Evolutionary conservation across 2,113 vertebrate species (phyloP), one percentile per base, ranked within the genome.

Genomic region (Rhinoptilus africanus): DNA sequence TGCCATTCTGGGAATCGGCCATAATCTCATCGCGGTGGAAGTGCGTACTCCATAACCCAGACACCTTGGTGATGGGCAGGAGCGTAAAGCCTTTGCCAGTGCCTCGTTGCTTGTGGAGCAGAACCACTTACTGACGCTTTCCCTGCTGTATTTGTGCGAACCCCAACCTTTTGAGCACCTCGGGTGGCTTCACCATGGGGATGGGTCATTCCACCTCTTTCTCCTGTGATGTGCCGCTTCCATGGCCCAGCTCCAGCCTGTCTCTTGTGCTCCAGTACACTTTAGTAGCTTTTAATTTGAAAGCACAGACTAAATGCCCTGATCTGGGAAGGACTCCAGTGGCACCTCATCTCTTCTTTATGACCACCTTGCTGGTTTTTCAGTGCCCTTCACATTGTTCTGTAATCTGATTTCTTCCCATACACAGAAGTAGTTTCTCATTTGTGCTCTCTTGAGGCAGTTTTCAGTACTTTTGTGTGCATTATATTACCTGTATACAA

Each of bases 101-200:
- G 39, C 34, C 71, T 37, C 0, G 0, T 4, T 23, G 57, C 48
- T 37, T 7, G 62, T 23, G 32, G 34, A 18, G 75, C 75, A 22
- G n/a, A 20, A 2, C 3, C 11, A 17, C 69, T 81, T 26, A 0
- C 19, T 8, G 24, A 5, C 1, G 3, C 28, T 50, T 24, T 39
- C 26, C 56, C 62, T 2, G 3, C 1, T 20, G 27, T 35, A 4
- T 35, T 34, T 20, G 12, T 53, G 23, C 1, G 32, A 15, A 15
- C 47, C 71, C 35, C 41, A 2, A 0, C 4, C 67, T 17, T 41
- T 23, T 30, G 60, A 62, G 71, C 24, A 17, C n/a, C n/a, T 10
- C 7, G 3, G 14, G 60, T 21, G 28, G 15, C 47, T 66, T 60
- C 60, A 12, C 41, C 20, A 5, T 0, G 1, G 24, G 34, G 32